Percentiles rank a stretch among this genome's conserved stretches.
These are phyloP conservation scores for Pogonocichla stellata DNA, from an alignment of 2,113 vertebrate genomes.

Conservation along the genomic window DNA sequence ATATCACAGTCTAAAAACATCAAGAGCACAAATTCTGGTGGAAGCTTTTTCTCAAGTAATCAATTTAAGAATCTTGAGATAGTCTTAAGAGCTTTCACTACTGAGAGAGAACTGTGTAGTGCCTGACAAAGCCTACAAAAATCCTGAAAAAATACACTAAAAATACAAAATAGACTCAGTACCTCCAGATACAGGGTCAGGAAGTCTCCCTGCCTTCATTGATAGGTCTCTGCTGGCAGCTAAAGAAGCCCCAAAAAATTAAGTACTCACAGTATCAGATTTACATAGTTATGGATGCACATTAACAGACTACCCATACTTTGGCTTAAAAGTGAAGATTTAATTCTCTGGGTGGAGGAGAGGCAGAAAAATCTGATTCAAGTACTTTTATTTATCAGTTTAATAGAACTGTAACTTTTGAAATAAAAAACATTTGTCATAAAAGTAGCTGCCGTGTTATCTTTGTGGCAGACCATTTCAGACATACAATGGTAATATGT, in stretches of 20 bases:
- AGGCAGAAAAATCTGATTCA: background rate
- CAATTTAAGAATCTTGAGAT: background rate
- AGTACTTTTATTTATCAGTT: background rate
- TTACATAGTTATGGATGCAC: background rate
- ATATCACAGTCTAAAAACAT: background rate
- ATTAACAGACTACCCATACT: background rate
- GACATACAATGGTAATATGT: slow-evolving; percentile 16
- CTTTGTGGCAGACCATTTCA: slow-evolving; percentile 61
- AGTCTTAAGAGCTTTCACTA: background rate
- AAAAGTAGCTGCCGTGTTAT: slow-evolving; percentile 55
- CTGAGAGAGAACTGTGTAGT: background rate
- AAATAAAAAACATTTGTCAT: slow-evolving; percentile 24
- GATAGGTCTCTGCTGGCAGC: background rate
- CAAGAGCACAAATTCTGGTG: background rate
- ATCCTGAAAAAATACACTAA: background rate
- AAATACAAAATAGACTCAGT: background rate
- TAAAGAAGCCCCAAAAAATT: background rate
- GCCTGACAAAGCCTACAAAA: background rate
- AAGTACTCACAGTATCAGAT: background rate
- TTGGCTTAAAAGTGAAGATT: background rate
- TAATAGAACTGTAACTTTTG: slow-evolving; percentile 15
- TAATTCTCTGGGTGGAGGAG: background rate
- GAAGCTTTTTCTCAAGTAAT: background rate
- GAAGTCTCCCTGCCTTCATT: background rate
- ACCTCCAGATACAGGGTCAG: too few species aligned